Conservation (phyloP, 2,888 invertebrate species). For the Andrena haemorrhoa region DNA sequence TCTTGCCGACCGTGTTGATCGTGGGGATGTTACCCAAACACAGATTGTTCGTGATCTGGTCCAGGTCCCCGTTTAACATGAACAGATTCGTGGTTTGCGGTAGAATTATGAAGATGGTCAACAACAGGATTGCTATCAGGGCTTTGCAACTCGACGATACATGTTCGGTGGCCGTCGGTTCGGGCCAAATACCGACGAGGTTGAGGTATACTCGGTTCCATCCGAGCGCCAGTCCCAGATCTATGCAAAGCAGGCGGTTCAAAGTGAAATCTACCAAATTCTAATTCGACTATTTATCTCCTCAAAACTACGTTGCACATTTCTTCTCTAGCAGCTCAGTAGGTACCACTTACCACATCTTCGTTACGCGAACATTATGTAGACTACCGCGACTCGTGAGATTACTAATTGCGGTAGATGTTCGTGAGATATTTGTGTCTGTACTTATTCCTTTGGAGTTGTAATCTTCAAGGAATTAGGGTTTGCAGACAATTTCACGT, state of each 20-base stretch:
- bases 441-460: no score
- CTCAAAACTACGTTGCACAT: no score
- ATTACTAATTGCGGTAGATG: no score
- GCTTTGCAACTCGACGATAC: neutral
- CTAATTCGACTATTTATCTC: no score
- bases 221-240: slow-evolving; percentile 13
- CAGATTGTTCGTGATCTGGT: slow-evolving; percentile 4
- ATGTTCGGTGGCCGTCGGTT: neutral
- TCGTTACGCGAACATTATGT: no score
- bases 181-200: slow-evolving; percentile 14
- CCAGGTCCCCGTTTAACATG: neutral
- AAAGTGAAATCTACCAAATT: neutral
- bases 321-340: no score
- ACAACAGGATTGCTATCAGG: neutral
- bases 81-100: slow-evolving; percentile 5
- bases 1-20: slow-evolving; percentile 52
- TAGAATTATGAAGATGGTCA: neutral
- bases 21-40: neutral
- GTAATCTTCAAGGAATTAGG: no score
- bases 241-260: neutral
- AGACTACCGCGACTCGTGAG: no score
- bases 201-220: slow-evolving; percentile 16
- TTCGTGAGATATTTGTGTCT: no score
- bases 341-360: no score
- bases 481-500: no score